Evolutionary conservation across 2,797 vertebrate species (phyloP).

Genomic region (Clarias laeviceps): DNA sequence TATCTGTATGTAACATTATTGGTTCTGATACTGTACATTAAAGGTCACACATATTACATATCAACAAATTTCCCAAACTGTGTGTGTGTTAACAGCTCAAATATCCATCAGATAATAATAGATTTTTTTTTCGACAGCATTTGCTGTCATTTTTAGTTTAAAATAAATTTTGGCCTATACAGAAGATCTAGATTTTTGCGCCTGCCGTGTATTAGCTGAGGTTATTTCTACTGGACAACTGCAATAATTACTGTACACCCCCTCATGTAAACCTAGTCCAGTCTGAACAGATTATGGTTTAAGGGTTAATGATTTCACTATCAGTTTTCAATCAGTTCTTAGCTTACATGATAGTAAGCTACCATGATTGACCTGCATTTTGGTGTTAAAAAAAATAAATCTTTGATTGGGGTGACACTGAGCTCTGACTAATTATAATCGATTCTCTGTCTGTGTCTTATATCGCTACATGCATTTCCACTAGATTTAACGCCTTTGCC

Average conservation of each 20-base stretch:
- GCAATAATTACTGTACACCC: background rate
- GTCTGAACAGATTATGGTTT: background rate
- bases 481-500: constrained; percentile 1
- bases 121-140: no score
- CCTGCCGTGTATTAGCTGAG: background rate
- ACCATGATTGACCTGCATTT: constrained; percentile 25
- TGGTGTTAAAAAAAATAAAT: background rate
- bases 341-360: background rate
- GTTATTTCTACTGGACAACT: background rate
- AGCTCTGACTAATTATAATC: constrained; percentile 20
- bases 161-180: no score
- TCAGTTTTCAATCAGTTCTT: background rate
- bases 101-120: no score
- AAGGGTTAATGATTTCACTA: background rate
- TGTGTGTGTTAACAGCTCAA: no score
- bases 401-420: background rate
- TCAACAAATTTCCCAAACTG: no score
- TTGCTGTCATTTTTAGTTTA: no score
- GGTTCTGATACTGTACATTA: no score
- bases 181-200: no score
- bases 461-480: background rate
- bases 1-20: no score
- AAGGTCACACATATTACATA: no score
- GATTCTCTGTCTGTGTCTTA: background rate
- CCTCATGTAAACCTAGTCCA: background rate